Conservation (phyloP, 2,888 invertebrate genomes). For the Drosophila kambysellisi region DNA sequence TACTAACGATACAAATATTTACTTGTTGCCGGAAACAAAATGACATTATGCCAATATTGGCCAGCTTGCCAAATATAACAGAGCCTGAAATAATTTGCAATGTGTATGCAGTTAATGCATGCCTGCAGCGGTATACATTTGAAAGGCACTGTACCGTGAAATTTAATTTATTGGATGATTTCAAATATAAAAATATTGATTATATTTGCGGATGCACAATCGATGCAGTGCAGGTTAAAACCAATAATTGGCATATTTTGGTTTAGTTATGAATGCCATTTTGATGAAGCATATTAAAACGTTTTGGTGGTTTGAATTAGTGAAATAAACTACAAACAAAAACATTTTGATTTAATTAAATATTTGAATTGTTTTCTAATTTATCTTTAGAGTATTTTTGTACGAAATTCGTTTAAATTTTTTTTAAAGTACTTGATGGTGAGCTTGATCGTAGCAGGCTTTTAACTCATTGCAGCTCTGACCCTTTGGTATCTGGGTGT, state of each 20-base stretch:
- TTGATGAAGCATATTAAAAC: not conserved
- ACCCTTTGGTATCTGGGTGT: slow-evolving; percentile 28
- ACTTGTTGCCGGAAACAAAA: slow-evolving; percentile 33
- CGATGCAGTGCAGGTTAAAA: not conserved
- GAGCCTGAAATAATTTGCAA: slow-evolving; percentile 7
- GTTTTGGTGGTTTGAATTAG: not conserved
- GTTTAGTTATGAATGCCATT: not conserved
- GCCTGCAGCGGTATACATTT: slow-evolving; percentile 18
- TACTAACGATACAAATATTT: slow-evolving; percentile 37
- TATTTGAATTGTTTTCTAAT: not conserved
- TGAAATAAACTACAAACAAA: not conserved
- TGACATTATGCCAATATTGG: slow-evolving; percentile 52
- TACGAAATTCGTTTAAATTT: not conserved
- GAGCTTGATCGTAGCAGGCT: slow-evolving; percentile 17
- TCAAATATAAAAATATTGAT: slow-evolving; percentile 13
- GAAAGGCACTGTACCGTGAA: slow-evolving; percentile 43
- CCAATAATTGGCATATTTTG: not conserved
- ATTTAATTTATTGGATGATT: slow-evolving; percentile 48
- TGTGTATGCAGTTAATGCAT: slow-evolving; percentile 7
- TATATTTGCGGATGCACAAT: slow-evolving; percentile 5
- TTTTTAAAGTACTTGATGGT: not conserved
- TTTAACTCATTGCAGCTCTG: slow-evolving; percentile 16
- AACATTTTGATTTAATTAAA: not conserved
- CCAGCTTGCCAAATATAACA: slow-evolving; percentile 25
- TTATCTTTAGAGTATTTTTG: no score